Conservation (phyloP, 2,113 vertebrate species). For the Upupa epops region DNA sequence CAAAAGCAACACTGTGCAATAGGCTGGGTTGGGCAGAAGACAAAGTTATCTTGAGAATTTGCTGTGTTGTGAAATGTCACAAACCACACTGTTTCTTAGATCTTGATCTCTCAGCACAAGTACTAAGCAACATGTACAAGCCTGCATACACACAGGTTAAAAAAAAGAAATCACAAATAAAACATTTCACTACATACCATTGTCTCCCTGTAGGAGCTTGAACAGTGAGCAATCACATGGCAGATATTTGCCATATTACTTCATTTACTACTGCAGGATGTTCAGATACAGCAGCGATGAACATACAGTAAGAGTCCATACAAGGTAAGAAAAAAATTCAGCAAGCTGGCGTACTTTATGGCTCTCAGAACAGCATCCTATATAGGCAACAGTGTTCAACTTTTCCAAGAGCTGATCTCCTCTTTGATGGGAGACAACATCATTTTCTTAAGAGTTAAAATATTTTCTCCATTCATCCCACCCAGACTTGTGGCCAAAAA, state of each 20-base stretch:
- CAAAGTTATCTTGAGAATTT: not conserved
- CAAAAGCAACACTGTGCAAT: not conserved
- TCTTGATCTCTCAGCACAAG: not conserved
- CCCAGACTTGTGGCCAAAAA: not conserved
- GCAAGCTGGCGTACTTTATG: not conserved
- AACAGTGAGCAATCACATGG: not conserved
- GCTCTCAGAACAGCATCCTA: not conserved
- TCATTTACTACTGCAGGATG: not conserved
- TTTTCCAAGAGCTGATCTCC: not conserved
- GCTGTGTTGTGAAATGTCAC: not conserved
- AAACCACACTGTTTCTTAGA: not conserved
- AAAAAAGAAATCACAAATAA: not conserved
- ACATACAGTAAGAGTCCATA: not conserved
- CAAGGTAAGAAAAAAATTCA: not conserved
- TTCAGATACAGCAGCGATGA: not conserved
- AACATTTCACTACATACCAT: not conserved
- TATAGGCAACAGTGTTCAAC: not conserved
- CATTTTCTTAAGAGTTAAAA: not conserved
- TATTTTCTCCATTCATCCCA: not conserved
- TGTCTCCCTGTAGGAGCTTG: not conserved
- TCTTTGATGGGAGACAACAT: not conserved
- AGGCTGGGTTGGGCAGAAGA: not conserved
- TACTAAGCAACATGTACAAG: not conserved
- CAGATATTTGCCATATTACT: not conserved
- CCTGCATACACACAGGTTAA: not conserved